Percentiles rank a stretch among this genome's conserved stretches.
phyloP scores from a whole-genome alignment of 2,113 vertebrate genomes.

The Neogale vison region DNA sequence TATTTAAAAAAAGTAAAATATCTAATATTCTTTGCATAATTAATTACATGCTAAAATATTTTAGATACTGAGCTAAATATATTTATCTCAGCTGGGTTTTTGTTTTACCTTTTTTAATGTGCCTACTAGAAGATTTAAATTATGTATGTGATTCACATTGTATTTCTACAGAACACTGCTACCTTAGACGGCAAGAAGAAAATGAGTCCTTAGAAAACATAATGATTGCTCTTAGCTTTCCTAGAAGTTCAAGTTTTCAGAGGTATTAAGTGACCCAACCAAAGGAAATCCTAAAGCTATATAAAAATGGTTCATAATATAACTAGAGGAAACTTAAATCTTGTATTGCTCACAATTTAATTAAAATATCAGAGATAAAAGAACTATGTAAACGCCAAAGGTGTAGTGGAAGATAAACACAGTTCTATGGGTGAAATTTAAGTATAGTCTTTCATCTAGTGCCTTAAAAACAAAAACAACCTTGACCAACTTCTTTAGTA shows the following conservation, averaged over 20 bases:
- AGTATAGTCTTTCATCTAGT: background rate
- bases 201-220: constrained; percentile 12
- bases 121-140: background rate
- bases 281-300: constrained; percentile 11
- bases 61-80: background rate
- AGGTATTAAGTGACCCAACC: background rate
- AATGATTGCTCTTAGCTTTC: background rate
- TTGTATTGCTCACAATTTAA: background rate
- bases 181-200: background rate
- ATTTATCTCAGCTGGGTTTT: background rate
- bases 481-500: background rate
- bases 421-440: background rate
- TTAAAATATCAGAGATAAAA: background rate
- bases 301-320: background rate
- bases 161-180: background rate
- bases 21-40: background rate
- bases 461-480: background rate
- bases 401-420: background rate
- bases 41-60: constrained; percentile 19
- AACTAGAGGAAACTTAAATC: background rate
- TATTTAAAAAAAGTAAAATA: background rate
- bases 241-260: background rate
- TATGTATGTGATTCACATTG: background rate
- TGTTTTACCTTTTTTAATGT: background rate
- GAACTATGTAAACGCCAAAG: background rate